phyloP scores from a whole-genome alignment of 2,113 vertebrate genomes.

The Zeus faber region DNA sequence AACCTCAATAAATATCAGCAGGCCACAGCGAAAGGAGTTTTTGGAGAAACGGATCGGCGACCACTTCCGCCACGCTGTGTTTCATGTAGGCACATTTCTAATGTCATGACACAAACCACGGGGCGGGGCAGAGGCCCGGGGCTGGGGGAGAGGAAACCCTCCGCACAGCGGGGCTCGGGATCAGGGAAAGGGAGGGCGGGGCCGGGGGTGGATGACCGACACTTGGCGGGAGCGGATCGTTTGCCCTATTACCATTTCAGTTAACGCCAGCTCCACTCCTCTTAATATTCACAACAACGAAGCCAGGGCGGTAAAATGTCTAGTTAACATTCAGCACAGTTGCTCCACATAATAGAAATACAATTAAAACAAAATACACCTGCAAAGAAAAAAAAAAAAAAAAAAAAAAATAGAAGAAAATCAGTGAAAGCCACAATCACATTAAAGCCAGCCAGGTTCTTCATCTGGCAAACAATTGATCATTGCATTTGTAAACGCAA shows the following conservation, averaged over 20 bases:
- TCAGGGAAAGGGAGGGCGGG: not conserved
- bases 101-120: conserved; percentile 24
- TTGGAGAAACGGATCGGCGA: no score
- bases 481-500: conserved; percentile 16
- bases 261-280: no score
- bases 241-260: conserved; percentile 23
- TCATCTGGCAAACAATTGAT: conserved; percentile 3
- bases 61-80: conserved; percentile 23
- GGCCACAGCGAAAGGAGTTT: no score
- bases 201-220: conserved; percentile 15
- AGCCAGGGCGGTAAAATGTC: no score
- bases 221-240: conserved; percentile 20
- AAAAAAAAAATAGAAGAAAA: conserved; percentile 34
- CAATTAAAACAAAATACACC: no score
- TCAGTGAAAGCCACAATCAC: conserved; percentile 32
- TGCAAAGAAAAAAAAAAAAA: no score
- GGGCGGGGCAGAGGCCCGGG: not conserved
- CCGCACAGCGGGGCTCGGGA: no score
- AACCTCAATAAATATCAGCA: no score
- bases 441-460: conserved; percentile 30
- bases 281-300: no score
- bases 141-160: not conserved
- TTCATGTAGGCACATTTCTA: conserved; percentile 48
- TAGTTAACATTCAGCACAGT: conserved; percentile 12
- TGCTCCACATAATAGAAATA: conserved; percentile 32